Base-by-base conservation (phyloP, 2,797 vertebrate species). In the Molossus alvarezi region DNA sequence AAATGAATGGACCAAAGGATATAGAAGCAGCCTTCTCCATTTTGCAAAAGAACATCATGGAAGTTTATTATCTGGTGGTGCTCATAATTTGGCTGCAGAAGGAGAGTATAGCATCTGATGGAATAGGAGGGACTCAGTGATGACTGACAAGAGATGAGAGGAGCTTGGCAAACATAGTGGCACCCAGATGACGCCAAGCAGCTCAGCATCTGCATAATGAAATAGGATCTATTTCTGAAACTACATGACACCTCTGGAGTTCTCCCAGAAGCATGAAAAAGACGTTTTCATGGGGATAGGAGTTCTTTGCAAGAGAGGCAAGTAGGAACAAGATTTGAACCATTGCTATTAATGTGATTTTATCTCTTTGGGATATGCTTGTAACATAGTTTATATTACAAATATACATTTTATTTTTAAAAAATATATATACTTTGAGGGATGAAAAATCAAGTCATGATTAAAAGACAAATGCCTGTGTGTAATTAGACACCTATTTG, bases 131-230 rank as follows among this genome's bases (percentile, higher is more conserved):
- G 45, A 45, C 27, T 73, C 21, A 53, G 75, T 33, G 48, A 60
- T 86, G 58, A 94, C 53, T 86, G 94, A 96, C 75, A 87, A 76
- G 83, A 93, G 45, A 72, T 62, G 69, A 67, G 25, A 57, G 60
- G 21, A 92, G 58, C 69, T 86, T 96, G 79, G 93, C 82, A 89
- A 14, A 53, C 4, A 48, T 4, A 55, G 6, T 20, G 86, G 65
- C 27, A 88, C n/a, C 60, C 27, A 83, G 41, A 91, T 53, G 86
- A 92, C 62, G 69, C 64, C 85, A 91, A 88, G 48, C 17, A 72
- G 37, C n/a, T 90, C 53, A 55, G 79, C 82, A 92, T 83, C 79
- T 93, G 79, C 41, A 48, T 45, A 80, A 75, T 65, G 64, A 84
- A 89, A 60, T 20, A 90, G 15, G 27, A 57, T 79, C 48, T 83